Percentiles rank a stretch among this genome's conserved stretches.
phyloP scores from a whole-genome alignment of 2,113 vertebrate species.

The Cnemophilus loriae region DNA sequence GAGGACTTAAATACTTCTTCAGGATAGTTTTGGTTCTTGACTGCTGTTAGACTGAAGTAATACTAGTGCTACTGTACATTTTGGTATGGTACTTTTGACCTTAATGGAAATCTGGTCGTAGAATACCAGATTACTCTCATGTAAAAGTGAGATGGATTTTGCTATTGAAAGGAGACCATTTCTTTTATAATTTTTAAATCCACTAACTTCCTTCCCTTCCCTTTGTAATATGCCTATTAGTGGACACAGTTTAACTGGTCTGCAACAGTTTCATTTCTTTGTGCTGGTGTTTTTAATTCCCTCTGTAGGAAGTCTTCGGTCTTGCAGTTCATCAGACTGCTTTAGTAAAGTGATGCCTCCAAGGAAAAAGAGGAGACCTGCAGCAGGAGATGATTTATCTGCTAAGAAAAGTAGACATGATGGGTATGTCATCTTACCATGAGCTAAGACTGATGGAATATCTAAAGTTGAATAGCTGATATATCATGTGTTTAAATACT shows the following conservation, averaged over 20 bases:
- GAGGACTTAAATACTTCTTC: neutral
- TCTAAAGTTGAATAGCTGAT: constrained; percentile 39
- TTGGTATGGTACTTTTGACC: neutral
- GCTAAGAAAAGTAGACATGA: constrained; percentile 98
- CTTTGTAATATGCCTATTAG: constrained; percentile 43
- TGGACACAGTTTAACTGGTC: constrained; percentile 29
- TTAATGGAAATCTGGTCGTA: neutral
- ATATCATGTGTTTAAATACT: neutral
- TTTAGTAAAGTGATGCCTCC: constrained; percentile 98
- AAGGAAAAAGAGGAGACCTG: constrained; percentile 99
- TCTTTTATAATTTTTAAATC: neutral
- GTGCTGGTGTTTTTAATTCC: constrained; percentile 61
- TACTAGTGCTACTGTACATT: neutral
- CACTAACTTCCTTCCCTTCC: neutral
- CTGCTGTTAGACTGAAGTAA: neutral
- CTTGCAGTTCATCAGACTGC: constrained; percentile 87
- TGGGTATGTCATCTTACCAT: constrained; percentile 77
- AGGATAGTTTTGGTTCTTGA: neutral
- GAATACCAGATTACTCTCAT: too few relatives aligned
- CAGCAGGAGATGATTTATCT: constrained; percentile 91
- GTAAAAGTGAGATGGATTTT: neutral
- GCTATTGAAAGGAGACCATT: neutral
- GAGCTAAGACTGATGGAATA: neutral
- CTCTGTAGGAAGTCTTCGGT: constrained; percentile 77
- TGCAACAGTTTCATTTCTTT: constrained; percentile 57